Evolutionary conservation across 2,113 vertebrate species (phyloP).

Genomic region (Ciconia boyciana): DNA sequence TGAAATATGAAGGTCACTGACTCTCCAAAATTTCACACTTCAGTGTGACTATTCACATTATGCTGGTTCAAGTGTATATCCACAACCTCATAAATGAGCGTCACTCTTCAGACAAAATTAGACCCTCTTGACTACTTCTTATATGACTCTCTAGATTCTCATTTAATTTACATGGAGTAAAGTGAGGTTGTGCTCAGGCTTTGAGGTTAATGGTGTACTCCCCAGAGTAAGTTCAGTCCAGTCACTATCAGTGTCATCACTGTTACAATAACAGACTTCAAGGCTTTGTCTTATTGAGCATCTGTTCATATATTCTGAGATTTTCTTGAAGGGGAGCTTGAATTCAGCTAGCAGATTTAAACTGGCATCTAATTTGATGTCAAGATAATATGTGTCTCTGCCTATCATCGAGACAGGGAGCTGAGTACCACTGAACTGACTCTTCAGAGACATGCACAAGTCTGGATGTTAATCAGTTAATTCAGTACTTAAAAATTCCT

Average conservation of each 20-base stretch:
- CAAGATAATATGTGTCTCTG: not conserved
- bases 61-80: not conserved
- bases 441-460: not conserved
- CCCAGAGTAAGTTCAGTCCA: not conserved
- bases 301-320: not conserved
- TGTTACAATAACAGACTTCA: not conserved
- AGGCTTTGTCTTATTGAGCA: not conserved
- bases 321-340: not conserved
- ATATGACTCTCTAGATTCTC: not conserved
- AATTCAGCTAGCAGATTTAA: not conserved
- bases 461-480: not conserved
- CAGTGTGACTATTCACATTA: not conserved
- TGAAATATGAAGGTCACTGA: not conserved
- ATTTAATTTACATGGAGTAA: not conserved
- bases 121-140: not conserved
- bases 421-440: not conserved
- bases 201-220: not conserved
- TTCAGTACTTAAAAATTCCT: not conserved
- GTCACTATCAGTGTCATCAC: not conserved
- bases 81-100: not conserved
- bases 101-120: not conserved
- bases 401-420: not conserved
- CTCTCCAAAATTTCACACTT: not conserved
- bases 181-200: not conserved
- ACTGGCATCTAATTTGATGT: not conserved